phyloP scores from a whole-genome alignment of 2,113 vertebrate species.

The Pristiophorus japonicus region DNA sequence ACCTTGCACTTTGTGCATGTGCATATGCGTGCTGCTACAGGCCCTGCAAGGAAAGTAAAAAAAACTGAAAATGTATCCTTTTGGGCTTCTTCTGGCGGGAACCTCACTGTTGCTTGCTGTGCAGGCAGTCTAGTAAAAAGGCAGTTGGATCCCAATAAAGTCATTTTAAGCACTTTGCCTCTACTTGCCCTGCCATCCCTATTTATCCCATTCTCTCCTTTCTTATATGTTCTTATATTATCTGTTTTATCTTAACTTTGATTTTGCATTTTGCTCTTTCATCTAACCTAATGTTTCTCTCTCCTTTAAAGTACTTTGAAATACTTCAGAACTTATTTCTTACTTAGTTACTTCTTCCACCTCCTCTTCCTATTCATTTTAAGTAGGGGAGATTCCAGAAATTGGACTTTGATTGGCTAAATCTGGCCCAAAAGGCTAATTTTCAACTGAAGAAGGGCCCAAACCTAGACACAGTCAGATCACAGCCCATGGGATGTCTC shows the following conservation, averaged over 20 bases:
- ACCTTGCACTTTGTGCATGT: too few relatives aligned
- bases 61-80: background rate
- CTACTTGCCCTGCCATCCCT: background rate
- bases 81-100: background rate
- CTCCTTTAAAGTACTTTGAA: background rate
- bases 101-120: background rate
- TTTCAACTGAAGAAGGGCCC: background rate
- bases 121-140: background rate
- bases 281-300: background rate
- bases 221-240: too few relatives aligned
- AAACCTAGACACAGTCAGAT: background rate
- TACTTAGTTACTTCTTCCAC: background rate
- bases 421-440: background rate
- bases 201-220: background rate
- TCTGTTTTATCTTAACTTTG: conserved; percentile 3
- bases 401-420: background rate
- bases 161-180: background rate
- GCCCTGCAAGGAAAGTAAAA: too few relatives aligned
- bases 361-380: background rate
- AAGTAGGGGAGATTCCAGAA: background rate
- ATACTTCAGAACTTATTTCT: background rate
- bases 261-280: background rate
- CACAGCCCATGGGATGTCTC: background rate
- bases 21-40: too few relatives aligned
- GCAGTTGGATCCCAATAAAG: background rate